Evolutionary conservation across 2,797 vertebrate genomes (phyloP), one percentile per base, ranked within the genome.

Genomic region (Acrossocheilus fasciatus): DNA sequence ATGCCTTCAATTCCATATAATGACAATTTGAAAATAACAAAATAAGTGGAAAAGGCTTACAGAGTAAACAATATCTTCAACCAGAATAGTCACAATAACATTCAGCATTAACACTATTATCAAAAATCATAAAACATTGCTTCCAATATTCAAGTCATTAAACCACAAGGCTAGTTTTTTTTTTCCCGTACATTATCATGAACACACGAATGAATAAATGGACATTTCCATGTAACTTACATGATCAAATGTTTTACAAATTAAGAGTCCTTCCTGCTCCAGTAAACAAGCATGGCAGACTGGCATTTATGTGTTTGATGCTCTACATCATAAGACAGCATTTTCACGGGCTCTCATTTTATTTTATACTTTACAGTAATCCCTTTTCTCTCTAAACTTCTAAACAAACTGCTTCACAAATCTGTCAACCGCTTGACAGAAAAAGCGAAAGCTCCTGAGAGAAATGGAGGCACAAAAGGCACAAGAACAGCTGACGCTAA

Each of bases 381-480:
- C 26, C 41, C 4, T 64, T 54, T 50, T 64, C 41, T 62, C 76
- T 73, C n/a, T 39, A n/a, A 26, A 70, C 26, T 59, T 14, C 11
- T 68, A 50, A 23, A 77, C 47, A 68, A 68, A 0, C 14, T 45
- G 41, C 36, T 70, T 84, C 11, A 54, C 34, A 36, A 18, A 74
- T 18, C 57, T 80, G 66, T 83, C 66, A 57, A 66, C n/a, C 52
- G 6, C 30, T 62, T 73, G 50, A 73, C 74, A 72, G n/a, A 66
- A 80, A 34, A 86, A 47, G 34, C 45, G 62, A 73, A 86, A 90
- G 87, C 82, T 83, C 85, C 87, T 88, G 88, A 88, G 87, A 54
- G 34, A 89, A 88, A 86, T 39, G 41, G 85, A 90, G 88, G 90
- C 87, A 89, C 89, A 76, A 78, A 15, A 76, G 83, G 83, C 75